Percentiles rank a stretch among this genome's conserved stretches.
These are phyloP conservation scores for Nineta flava DNA, from an alignment of 2,888 invertebrate species.

Conservation along the genomic window DNA sequence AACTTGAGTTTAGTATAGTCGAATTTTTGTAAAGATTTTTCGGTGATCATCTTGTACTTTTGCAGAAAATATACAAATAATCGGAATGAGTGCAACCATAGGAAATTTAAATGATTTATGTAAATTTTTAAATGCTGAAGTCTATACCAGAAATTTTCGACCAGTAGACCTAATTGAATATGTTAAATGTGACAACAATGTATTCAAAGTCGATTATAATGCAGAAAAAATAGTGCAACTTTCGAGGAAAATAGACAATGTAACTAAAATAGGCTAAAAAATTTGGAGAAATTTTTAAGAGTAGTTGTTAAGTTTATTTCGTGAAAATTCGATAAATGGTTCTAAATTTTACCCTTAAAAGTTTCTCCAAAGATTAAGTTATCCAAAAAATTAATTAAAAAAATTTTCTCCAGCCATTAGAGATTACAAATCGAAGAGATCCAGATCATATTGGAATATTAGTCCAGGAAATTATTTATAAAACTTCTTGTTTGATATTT, in stretches of 20 bases:
- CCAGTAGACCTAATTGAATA: slow-evolving; percentile 76
- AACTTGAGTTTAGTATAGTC: too few relatives aligned
- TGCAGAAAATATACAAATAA: slow-evolving; percentile 58
- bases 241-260: slow-evolving; percentile 33
- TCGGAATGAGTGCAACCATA: slow-evolving; percentile 96
- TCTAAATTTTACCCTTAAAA: not conserved
- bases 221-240: slow-evolving; percentile 36
- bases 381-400: not conserved
- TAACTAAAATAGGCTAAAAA: slow-evolving; percentile 14
- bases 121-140: slow-evolving; percentile 61
- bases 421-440: slow-evolving; percentile 42
- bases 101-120: slow-evolving; percentile 76
- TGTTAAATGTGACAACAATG: slow-evolving; percentile 53
- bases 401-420: slow-evolving; percentile 36
- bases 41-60: slow-evolving; percentile 13
- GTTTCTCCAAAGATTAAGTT: not conserved
- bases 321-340: too few relatives aligned
- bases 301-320: too few relatives aligned
- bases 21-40: too few relatives aligned
- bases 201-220: slow-evolving; percentile 32
- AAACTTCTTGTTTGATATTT: slow-evolving; percentile 72
- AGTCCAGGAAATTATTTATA: slow-evolving; percentile 65
- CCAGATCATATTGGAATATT: slow-evolving; percentile 69
- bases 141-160: slow-evolving; percentile 73
- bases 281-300: too few relatives aligned